A percentile compares a stretch with the other conserved stretches of the same genome.
phyloP scores from a whole-genome alignment of 2,113 vertebrate species.

The Pseudolaguvia tuberculata region DNA sequence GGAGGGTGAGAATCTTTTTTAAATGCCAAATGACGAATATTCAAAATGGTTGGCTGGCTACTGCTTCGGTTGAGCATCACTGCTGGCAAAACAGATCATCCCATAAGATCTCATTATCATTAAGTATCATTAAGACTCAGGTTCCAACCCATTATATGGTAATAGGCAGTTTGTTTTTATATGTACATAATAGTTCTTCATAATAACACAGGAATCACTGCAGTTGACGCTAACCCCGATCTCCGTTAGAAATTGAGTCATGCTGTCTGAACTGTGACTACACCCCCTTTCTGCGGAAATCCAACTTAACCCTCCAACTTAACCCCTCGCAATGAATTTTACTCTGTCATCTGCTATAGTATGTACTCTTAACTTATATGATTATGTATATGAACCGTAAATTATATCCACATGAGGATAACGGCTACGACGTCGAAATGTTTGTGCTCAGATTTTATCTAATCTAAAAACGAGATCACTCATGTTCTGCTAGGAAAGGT shows the following conservation, averaged over 20 bases:
- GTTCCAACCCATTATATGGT: conserved; percentile 21
- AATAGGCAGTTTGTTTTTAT: conserved; percentile 23
- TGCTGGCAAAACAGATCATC: conserved; percentile 19
- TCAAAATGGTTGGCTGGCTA: background rate
- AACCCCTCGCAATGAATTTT: too few relatives aligned
- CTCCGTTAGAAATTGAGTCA: background rate
- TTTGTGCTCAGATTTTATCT: background rate
- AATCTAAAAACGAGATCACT: background rate
- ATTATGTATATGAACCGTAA: background rate
- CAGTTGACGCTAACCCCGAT: background rate
- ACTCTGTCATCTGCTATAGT: background rate
- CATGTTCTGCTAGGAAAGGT: background rate
- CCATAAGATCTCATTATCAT: conserved; percentile 30
- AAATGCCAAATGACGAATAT: background rate
- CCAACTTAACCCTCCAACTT: too few relatives aligned
- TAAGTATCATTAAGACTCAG: conserved; percentile 29
- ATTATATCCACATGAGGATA: background rate
- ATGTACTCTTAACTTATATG: background rate
- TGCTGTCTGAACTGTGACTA: background rate
- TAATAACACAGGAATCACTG: conserved; percentile 13
- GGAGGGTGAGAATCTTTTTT: background rate
- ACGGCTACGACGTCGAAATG: background rate
- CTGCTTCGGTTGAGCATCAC: conserved; percentile 6
- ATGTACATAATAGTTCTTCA: conserved; percentile 10
- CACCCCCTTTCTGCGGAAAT: background rate